Base-by-base conservation (phyloP, 2,113 vertebrate genomes). In the Myiozetetes cayanensis region DNA sequence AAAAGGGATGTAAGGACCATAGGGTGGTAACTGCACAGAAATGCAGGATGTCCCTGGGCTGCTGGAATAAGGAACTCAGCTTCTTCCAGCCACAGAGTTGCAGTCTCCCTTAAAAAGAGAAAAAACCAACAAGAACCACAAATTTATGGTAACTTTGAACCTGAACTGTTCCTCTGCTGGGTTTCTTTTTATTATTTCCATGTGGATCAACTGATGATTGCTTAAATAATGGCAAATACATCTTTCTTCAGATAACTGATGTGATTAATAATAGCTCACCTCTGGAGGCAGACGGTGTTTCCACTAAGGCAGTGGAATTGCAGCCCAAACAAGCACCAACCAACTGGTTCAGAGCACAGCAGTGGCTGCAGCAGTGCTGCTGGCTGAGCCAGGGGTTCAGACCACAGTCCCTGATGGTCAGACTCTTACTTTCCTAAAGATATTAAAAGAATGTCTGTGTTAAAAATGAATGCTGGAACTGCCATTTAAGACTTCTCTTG, bases 311-410 rank as follows among this genome's bases (percentile, higher is more conserved):
- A 33, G 43, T 46, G 72, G 46, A 50, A 46, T 18, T 28, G 43
- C 61, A 83, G 35, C 41, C 37, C 53, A 23, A 68, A 31, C 12
- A 68, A 83, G 61, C 43, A 62, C 33, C 41, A 55, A 43, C 24
- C 4, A 0, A 31, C 28, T 0, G 0, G 61, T 39, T 85, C 62
- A 41, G 52, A 37, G 6, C 12, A 14, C 0, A 8, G 49, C 30
- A 24, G 30, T 0, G 1, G 47, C 56, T 59, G 50, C 63, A 37
- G 82, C 2, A 1, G 44, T 24, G 50, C 63, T 76, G 63, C 39
- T 37, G 58, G 44, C 12, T 0, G 0, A 61, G 61, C 16, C 3
- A 0, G 35, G 46, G 17, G 20, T 22, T 56, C 61, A 50, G 53
- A 12, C 18, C 14, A 11, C 0, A 0, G 15, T 24, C 25, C 47